Percentiles rank a stretch among this genome's conserved stretches.
Evolutionary conservation across 2,888 invertebrate genomes (phyloP).

Genomic region (Andrena marginata): DNA sequence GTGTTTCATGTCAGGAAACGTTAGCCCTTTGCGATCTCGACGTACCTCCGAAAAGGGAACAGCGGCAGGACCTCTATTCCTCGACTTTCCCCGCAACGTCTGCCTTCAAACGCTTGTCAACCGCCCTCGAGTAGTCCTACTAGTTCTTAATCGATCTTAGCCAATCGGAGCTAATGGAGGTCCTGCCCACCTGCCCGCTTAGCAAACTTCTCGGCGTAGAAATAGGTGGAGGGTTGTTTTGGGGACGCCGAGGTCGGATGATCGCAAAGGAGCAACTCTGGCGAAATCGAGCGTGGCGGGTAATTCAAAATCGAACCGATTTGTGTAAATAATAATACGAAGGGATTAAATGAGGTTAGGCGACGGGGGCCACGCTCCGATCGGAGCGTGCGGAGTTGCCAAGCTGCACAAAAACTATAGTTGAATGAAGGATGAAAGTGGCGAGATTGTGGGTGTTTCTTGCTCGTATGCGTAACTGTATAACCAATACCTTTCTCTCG

Average conservation of each 20-base stretch:
- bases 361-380: constrained; percentile 18
- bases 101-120: background rate
- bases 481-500: constrained; percentile 37
- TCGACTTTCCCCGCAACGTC: background rate
- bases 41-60: background rate
- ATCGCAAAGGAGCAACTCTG: constrained; percentile 3
- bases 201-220: background rate
- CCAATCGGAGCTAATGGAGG: background rate
- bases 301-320: constrained; percentile 17
- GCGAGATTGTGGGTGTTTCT: constrained; percentile 34
- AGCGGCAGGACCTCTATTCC: background rate
- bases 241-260: background rate
- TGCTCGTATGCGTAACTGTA: constrained; percentile 39
- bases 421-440: constrained; percentile 19
- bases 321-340: constrained; percentile 23
- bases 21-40: constrained; percentile 20
- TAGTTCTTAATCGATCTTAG: constrained; percentile 18
- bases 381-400: constrained; percentile 5
- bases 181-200: background rate
- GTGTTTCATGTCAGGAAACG: constrained; percentile 9
- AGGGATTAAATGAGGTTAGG: background rate
- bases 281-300: constrained; percentile 6
- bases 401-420: constrained; percentile 55
- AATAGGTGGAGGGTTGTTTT: background rate
- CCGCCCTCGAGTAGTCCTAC: background rate